A percentile compares a stretch with the other conserved stretches of the same genome.
These are phyloP conservation scores for Ruditapes philippinarum DNA, from an alignment of 1,140 invertebrate species.

Conservation along the genomic window DNA sequence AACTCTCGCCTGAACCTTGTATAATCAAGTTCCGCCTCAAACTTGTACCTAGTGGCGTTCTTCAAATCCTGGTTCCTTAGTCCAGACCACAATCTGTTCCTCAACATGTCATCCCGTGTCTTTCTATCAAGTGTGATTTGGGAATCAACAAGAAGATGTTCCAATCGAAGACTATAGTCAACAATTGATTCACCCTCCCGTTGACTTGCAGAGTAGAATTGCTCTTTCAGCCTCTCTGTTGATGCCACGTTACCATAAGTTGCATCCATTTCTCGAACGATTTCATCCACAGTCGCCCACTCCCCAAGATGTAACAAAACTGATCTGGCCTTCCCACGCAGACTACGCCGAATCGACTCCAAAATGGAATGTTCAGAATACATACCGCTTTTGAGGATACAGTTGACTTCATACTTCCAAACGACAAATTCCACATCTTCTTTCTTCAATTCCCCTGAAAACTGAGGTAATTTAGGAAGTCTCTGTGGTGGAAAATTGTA, in stretches of 20 bases:
- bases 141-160: not conserved
- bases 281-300: too few species aligned
- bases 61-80: not conserved
- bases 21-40: not conserved
- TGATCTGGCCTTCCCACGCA: too few species aligned
- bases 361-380: not conserved
- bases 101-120: not conserved
- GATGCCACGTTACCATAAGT: not conserved
- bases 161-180: not conserved
- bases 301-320: not conserved
- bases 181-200: not conserved
- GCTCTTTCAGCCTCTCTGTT: not conserved
- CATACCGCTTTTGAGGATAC: too few species aligned
- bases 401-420: too few species aligned
- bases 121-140: not conserved
- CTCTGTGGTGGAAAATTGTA: too few species aligned
- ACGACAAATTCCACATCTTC: too few species aligned
- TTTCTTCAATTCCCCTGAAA: too few species aligned
- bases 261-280: not conserved
- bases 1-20: not conserved
- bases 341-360: not conserved
- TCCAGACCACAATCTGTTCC: not conserved
- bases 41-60: not conserved
- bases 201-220: not conserved
- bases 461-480: too few species aligned